Evolutionary conservation across 1,140 invertebrate genomes (phyloP).

Genomic region (Bombus haemorrhoidalis): DNA sequence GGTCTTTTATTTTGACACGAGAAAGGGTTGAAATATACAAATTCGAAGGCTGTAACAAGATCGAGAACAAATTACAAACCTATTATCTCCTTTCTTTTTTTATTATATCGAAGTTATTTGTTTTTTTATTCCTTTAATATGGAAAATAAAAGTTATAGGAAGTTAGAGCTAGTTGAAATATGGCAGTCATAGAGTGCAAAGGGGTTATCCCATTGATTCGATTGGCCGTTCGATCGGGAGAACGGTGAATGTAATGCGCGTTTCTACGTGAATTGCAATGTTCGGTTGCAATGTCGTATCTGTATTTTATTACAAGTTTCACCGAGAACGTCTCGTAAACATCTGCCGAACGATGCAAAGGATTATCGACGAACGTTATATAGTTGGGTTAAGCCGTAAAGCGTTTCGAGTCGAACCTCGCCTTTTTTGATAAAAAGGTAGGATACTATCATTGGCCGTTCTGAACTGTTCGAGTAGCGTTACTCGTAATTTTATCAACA

Average conservation of each 20-base stretch:
- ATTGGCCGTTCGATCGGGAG: not conserved
- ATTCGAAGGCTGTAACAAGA: no score
- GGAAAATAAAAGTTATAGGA: no score
- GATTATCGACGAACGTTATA: slow-evolving; percentile 5
- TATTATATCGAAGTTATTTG: no score
- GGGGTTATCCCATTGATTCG: not conserved
- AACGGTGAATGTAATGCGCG: not conserved
- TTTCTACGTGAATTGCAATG: not conserved
- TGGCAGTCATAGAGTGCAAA: not conserved
- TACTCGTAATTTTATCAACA: not conserved
- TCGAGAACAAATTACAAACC: no score
- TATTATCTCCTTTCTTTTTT: no score
- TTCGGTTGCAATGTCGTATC: not conserved
- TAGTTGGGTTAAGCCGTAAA: not conserved
- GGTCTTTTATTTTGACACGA: no score
- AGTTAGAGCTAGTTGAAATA: no score
- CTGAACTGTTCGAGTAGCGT: not conserved
- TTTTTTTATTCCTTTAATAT: no score
- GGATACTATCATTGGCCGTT: not conserved
- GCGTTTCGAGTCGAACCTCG: not conserved
- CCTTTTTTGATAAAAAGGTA: slow-evolving; percentile 29
- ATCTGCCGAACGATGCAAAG: not conserved
- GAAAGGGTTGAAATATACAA: not conserved
- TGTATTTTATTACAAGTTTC: not conserved
- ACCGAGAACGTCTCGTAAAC: not conserved